Base-by-base conservation (phyloP, 2,797 vertebrate genomes). In the Intellagama lesueurii region DNA sequence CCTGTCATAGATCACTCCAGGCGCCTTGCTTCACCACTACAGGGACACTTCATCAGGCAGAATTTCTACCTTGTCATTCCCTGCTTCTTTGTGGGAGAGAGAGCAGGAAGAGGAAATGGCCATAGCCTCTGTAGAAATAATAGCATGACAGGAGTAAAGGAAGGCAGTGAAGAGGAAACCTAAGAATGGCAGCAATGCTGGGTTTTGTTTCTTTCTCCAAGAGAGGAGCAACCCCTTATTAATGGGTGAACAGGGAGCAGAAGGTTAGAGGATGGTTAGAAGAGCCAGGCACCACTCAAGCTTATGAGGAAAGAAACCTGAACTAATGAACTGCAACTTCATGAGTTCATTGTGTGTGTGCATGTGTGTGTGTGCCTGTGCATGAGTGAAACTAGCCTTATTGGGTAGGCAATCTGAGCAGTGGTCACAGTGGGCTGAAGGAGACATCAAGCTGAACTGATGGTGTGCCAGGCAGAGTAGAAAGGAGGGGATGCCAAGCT, bases 31-130 rank as follows among this genome's bases (percentile, higher is more conserved):
- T 91, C 0, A 0, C 92, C 40, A 68, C 91, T 93, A 17, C 88
- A 1, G 89, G 91, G 87, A 92, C 89, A 49, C 70, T 92, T 91
- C 32, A 82, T 92, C 94, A 89, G 92, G 91, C 93, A 70, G 92
- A 90, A 83, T 89, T 87, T 88, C 92, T 81, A 91, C 93, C 95
- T 90, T 47, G 35, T 89, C 60, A 64, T 77, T 90, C 90, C 19
- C 8, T 2, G 11, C 47, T 89, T 87, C 91, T 72, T 77, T 30
- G 1, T 78, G 79, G 87, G 89, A 87, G 89, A 1, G 30, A 26
- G 91, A 47, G 77, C 17, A 26, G 77, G 70, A 35, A 76, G 72
- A 66, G 83, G 69, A 82, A 88, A 81, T 77, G 76, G 44, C 82
- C 30, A n/a, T 56, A 24, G 83, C 83, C 56, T 89, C 22, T 2